phyloP scores from a whole-genome alignment of 1,140 invertebrate species.

The Scaptomyza graminum region DNA sequence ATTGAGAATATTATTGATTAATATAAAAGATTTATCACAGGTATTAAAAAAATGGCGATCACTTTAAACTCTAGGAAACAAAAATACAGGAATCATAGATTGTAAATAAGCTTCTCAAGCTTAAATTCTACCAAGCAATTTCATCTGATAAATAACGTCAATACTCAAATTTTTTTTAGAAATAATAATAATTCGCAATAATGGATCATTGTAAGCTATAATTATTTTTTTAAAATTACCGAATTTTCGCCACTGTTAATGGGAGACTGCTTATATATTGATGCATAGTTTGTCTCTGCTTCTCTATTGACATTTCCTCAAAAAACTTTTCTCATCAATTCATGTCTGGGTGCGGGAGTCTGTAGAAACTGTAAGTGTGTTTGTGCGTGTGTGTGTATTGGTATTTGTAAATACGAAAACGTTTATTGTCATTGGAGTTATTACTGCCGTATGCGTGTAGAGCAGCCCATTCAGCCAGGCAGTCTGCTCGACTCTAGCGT shows the following conservation, averaged over 20 bases:
- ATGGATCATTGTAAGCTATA: neutral
- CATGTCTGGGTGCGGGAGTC: constrained; percentile 57
- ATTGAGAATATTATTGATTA: neutral
- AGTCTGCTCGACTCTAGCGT: constrained; percentile 44
- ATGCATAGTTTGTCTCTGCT: constrained; percentile 73
- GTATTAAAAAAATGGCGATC: too few relatives aligned
- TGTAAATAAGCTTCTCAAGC: too few relatives aligned
- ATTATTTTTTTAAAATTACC: neutral
- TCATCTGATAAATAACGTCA: too few relatives aligned
- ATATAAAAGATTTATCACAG: too few relatives aligned
- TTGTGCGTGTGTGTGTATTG: constrained; percentile 37
- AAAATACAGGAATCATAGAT: too few relatives aligned
- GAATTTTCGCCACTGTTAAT: constrained; percentile 10
- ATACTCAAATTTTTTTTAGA: too few relatives aligned
- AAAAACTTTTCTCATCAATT: constrained; percentile 82
- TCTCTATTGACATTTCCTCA: constrained; percentile 81
- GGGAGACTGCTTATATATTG: constrained; percentile 42
- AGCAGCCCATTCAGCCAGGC: constrained; percentile 21
- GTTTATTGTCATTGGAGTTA: constrained; percentile 82
- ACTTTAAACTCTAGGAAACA: too few relatives aligned
- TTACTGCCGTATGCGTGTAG: constrained; percentile 72
- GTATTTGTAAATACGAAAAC: constrained; percentile 82
- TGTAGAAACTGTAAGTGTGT: constrained; percentile 14
- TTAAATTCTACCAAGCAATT: too few relatives aligned
- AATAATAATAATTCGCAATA: neutral